Conservation (phyloP, 2,888 invertebrate genomes). For the Gymnocheta viridis region DNA sequence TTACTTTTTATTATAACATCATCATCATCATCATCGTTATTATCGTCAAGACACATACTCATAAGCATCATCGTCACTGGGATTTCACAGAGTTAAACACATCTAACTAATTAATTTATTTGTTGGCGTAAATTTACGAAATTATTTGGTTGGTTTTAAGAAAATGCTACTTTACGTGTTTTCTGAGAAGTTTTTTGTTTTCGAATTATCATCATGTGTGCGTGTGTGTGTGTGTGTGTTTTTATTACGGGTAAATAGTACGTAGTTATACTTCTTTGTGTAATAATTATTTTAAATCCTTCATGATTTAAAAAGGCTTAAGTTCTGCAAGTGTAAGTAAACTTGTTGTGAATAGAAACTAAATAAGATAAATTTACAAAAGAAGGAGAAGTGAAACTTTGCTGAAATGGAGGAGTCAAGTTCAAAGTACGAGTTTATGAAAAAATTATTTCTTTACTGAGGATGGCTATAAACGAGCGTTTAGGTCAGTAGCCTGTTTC, state of each 20-base stretch:
- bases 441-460: no score
- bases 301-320: neutral
- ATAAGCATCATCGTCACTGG: neutral
- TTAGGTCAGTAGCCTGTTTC: no score
- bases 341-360: neutral
- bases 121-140: conserved; percentile 37
- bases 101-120: conserved; percentile 71
- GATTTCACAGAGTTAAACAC: conserved; percentile 57
- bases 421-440: no score
- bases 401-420: no score
- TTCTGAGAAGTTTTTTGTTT: neutral
- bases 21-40: conserved; percentile 20
- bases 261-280: neutral
- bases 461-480: no score
- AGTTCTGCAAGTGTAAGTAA: neutral
- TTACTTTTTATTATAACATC: conserved; percentile 47
- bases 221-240: no score
- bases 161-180: neutral
- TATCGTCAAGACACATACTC: neutral
- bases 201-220: neutral
- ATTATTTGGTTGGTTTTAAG: neutral
- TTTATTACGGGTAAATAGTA: neutral
- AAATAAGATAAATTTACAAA: neutral
- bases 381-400: no score
- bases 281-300: conserved; percentile 40